Percentiles rank a stretch among this genome's conserved stretches.
These are phyloP conservation scores for Sturnira hondurensis DNA, from an alignment of 2,113 vertebrate genomes.

Conservation along the genomic window DNA sequence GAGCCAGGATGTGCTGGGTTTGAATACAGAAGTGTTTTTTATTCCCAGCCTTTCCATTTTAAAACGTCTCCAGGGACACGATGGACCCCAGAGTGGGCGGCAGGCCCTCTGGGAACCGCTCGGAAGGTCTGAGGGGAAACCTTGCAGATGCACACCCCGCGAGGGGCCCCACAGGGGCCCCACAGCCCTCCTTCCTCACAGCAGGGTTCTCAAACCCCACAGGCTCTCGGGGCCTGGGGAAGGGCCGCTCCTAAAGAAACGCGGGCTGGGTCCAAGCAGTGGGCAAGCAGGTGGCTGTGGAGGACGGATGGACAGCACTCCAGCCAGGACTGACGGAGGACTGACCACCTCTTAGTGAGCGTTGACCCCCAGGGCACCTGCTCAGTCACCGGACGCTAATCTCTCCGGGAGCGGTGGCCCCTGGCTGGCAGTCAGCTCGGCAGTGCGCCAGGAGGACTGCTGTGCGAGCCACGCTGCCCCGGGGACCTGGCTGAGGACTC, in stretches of 20 bases:
- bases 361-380: rapidly evolving
- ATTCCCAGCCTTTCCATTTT: not conserved
- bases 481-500: rapidly evolving
- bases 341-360: rapidly evolving
- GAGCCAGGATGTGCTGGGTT: not conserved
- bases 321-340: too few species aligned
- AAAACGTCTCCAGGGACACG: not conserved
- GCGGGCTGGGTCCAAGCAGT: rapidly evolving
- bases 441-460: rapidly evolving
- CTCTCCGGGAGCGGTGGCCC: rapidly evolving
- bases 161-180: not conserved
- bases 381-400: rapidly evolving
- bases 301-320: not conserved
- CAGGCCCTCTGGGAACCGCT: too few species aligned
- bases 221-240: not conserved
- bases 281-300: rapidly evolving
- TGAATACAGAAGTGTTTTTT: not conserved
- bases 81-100: too few species aligned
- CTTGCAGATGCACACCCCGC: not conserved
- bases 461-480: rapidly evolving
- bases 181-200: too few species aligned
- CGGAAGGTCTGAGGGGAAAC: not conserved
- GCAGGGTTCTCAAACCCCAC: too few species aligned
- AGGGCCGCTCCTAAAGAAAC: not conserved
- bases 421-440: rapidly evolving